These are phyloP conservation scores for Barbus barbus DNA, from an alignment of 2,113 vertebrate genomes.

Conservation along the genomic window DNA sequence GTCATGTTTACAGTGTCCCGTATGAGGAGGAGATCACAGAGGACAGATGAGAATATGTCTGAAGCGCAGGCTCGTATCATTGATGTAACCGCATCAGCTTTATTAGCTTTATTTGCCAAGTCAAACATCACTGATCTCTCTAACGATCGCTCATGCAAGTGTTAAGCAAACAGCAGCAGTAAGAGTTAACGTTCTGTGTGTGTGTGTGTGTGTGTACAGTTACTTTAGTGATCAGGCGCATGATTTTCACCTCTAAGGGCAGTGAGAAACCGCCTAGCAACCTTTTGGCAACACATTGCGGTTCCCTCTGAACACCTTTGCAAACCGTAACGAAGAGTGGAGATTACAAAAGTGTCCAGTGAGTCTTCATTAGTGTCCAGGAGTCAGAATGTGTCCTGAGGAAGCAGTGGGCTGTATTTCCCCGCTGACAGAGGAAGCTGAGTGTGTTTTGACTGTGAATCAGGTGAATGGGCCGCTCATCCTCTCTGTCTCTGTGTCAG, in stretches of 20 bases:
- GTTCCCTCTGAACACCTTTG: background rate
- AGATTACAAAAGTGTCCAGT: background rate
- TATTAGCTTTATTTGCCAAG: no score
- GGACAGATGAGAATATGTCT: background rate
- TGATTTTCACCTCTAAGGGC: background rate
- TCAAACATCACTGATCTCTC: background rate
- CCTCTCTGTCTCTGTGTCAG: background rate
- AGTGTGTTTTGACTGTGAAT: background rate
- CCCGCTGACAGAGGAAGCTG: background rate
- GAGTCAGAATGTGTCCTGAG: background rate
- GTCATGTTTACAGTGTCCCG: background rate
- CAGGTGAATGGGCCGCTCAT: background rate
- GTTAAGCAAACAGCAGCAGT: no score
- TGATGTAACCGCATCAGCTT: constrained; percentile 2
- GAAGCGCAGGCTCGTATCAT: background rate
- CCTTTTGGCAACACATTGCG: background rate
- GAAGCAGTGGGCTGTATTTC: background rate
- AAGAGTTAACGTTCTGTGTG: no score
- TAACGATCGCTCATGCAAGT: background rate
- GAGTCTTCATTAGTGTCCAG: background rate
- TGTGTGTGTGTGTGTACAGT: background rate
- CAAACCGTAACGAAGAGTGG: background rate
- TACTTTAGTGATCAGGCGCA: background rate
- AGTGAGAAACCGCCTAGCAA: background rate
- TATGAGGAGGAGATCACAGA: background rate